Evolutionary conservation across 2,797 vertebrate genomes (phyloP), one percentile per base, ranked within the genome.

Genomic region (Craterocephalus amniculus): DNA sequence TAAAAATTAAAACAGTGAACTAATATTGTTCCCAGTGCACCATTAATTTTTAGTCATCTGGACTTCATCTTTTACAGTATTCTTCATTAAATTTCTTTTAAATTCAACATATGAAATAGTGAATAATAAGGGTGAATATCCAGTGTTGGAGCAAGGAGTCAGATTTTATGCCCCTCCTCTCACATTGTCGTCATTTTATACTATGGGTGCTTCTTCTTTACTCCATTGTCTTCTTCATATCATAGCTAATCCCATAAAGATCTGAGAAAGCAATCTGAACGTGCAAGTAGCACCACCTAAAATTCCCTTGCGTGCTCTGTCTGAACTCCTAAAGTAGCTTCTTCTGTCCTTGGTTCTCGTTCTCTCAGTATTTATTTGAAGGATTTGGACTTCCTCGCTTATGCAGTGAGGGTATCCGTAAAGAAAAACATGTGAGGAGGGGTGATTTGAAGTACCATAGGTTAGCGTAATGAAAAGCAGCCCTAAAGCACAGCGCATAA

Each of bases 71-170:
- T 26, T 61, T 18, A 29, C 13, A 29, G 20, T 31, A 49, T 51
- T 59, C 24, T 16, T 10, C 1, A 8, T 48, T 24, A 63, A 60
- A 35, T 54, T 8, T 27, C 6, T 31, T 4, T 68, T 67, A 0
- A 52, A 63, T 14, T 62, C 3, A 27, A 62, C 8, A 4, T 27
- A 35, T 31, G 22, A 54, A n/a, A n/a, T n/a, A n/a, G 14, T 56
- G n/a, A 7, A 29, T 67, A 56, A 67, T 59, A 59, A 27, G 27
- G 34, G 35, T 45, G 31, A 24, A 27, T 16, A 71, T 68, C 6
- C 5, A 65, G 58, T 49, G 55, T 59, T 35, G 45, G 54, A 55
- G 35, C 48, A 34, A 40, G 7, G 1, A 29, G 58, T 35, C 26
- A 24, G 26, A 67, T 38, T 45, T 3, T 16, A 13, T 48, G 7